Evolutionary conservation across 2,797 vertebrate species (phyloP).

Genomic region (Pantherophis alleghaniensis): DNA sequence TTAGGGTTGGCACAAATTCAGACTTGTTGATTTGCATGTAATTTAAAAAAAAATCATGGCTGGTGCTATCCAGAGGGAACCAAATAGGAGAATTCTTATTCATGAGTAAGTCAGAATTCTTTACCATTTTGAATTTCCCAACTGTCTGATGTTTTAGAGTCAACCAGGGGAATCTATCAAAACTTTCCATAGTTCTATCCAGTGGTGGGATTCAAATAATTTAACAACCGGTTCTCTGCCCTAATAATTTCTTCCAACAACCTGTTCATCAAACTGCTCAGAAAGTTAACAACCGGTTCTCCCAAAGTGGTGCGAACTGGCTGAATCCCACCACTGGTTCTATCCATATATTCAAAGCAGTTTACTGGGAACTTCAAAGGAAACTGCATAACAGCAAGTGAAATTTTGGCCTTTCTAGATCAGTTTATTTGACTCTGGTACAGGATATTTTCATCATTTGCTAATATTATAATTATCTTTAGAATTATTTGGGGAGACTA

Average conservation of each 20-base stretch:
- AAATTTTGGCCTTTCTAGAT: neutral
- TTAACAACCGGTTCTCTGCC: too few species aligned
- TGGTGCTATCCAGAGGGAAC: neutral
- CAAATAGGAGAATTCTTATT: neutral
- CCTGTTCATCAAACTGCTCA: too few species aligned
- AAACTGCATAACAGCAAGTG: neutral
- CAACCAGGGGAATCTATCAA: neutral
- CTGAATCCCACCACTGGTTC: too few species aligned
- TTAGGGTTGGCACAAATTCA: neutral
- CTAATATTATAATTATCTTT: neutral
- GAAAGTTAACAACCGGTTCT: too few species aligned
- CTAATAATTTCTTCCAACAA: too few species aligned
- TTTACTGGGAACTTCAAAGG: neutral
- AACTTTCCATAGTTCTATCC: neutral
- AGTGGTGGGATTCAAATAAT: too few species aligned
- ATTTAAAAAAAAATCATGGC: neutral
- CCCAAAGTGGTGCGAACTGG: too few species aligned
- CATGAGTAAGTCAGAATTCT: neutral
- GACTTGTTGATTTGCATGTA: neutral
- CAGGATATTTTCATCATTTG: neutral
- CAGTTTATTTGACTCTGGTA: neutral
- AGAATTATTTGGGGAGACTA: neutral
- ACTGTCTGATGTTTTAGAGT: neutral
- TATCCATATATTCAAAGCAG: neutral
- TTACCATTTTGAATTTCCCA: neutral